phyloP scores from a whole-genome alignment of 2,888 invertebrate species.

The Dicyrtomina minuta region DNA sequence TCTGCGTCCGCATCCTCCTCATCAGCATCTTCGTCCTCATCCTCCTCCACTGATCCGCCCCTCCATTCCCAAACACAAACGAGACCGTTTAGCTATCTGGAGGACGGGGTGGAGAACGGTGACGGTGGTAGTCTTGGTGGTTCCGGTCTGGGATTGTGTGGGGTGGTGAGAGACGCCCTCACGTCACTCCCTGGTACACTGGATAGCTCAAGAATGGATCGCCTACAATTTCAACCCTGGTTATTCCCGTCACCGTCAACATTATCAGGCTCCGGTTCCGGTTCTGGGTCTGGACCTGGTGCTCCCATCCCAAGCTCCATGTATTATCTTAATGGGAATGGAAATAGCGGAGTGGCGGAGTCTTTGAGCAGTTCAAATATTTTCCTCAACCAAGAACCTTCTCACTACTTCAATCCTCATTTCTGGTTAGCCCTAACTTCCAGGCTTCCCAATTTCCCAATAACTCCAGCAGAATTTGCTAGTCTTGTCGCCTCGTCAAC shows the following conservation, averaged over 20 bases:
- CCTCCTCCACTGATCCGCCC: neutral
- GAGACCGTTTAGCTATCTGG: no score
- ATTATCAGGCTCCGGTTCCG: neutral
- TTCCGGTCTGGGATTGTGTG: no score
- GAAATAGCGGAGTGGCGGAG: neutral
- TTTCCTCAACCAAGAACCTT: conserved; percentile 13
- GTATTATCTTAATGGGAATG: neutral
- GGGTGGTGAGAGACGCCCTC: no score
- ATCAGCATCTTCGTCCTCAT: conserved; percentile 1
- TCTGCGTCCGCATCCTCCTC: neutral
- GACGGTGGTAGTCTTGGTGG: no score
- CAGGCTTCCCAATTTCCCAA: conserved; percentile 8
- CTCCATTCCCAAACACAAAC: no score
- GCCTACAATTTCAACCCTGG: conserved; percentile 9
- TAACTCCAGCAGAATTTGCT: conserved; percentile 2
- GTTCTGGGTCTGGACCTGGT: neutral
- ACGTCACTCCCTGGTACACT: no score
- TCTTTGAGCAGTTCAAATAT: neutral
- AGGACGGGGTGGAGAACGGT: no score
- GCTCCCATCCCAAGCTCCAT: neutral
- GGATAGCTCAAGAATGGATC: neutral
- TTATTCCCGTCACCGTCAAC: neutral
- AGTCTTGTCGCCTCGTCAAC: conserved; percentile 1
- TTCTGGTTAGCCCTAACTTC: conserved; percentile 32
- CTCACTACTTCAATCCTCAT: conserved; percentile 32